These are phyloP conservation scores for Epsilonema sp. DNA, from an alignment of 2,888 invertebrate species.

Conservation along the genomic window DNA sequence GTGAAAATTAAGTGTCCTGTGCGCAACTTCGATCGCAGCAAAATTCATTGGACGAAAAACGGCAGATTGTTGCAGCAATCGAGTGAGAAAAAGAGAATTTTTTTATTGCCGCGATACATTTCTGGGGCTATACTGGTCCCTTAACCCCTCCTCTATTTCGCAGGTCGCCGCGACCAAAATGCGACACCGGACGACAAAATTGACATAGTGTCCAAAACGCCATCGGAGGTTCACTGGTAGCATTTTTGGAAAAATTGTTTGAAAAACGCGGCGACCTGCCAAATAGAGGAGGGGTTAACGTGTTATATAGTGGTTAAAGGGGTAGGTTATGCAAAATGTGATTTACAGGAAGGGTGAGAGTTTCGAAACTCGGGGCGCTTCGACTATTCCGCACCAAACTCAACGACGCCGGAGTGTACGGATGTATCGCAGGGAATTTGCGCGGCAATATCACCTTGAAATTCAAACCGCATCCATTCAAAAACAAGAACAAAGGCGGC, in stretches of 20 bases:
- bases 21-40: slow-evolving; percentile 51
- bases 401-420: slow-evolving; percentile 62
- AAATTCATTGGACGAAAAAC: slow-evolving; percentile 59
- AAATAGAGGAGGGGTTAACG: no score
- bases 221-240: no score
- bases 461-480: slow-evolving; percentile 52
- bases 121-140: no score
- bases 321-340: not conserved
- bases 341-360: slow-evolving; percentile 41
- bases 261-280: no score
- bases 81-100: no score
- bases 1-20: slow-evolving; percentile 84
- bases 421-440: slow-evolving; percentile 59
- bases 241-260: no score
- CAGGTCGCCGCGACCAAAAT: no score
- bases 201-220: no score
- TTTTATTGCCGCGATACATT: no score
- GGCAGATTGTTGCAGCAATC: slow-evolving; percentile 50
- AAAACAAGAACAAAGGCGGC: no score
- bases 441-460: slow-evolving; percentile 57
- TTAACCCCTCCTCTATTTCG: no score
- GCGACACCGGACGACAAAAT: no score
- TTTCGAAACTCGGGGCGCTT: slow-evolving; percentile 68
- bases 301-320: not conserved
- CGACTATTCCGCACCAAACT: slow-evolving; percentile 59